Percentiles rank a stretch among this genome's conserved stretches.
phyloP scores from a whole-genome alignment of 2,113 vertebrate species.

The Cebidichthys violaceus region DNA sequence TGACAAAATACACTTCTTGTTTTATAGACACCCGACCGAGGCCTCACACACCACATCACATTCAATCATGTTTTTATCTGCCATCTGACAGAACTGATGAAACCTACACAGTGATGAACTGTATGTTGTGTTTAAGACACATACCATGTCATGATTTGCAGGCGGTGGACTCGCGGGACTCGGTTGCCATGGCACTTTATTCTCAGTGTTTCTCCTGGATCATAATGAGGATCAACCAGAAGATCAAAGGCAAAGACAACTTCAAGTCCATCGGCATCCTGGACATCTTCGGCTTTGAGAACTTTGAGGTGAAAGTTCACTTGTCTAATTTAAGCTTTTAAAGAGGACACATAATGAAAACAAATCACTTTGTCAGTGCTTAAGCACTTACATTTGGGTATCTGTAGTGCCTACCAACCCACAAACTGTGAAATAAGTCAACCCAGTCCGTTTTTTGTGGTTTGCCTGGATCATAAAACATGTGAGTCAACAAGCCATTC shows the following conservation, averaged over 20 bases:
- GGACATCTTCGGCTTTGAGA: conserved; percentile 96
- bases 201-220: conserved; percentile 96
- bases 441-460: background rate
- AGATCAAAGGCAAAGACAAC: conserved; percentile 93
- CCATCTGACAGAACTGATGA: conserved; percentile 22
- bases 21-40: conserved; percentile 25
- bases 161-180: conserved; percentile 93
- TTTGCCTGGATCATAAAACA: background rate
- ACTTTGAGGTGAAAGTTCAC: conserved; percentile 87
- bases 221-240: conserved; percentile 91
- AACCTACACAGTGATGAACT: background rate
- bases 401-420: background rate
- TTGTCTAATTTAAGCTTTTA: background rate
- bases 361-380: background rate
- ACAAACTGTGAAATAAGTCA: background rate
- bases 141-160: conserved; percentile 66
- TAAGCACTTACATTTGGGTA: background rate
- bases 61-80: conserved; percentile 11
- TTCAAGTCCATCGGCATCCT: conserved; percentile 95
- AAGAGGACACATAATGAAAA: background rate
- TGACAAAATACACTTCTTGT: conserved; percentile 63
- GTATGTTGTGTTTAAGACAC: conserved; percentile 15
- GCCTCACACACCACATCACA: conserved; percentile 35
- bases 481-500: background rate
- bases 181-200: conserved; percentile 93